Evolutionary conservation across 2,797 vertebrate species (phyloP).

Genomic region (Microctenopoma steveboyesi): DNA sequence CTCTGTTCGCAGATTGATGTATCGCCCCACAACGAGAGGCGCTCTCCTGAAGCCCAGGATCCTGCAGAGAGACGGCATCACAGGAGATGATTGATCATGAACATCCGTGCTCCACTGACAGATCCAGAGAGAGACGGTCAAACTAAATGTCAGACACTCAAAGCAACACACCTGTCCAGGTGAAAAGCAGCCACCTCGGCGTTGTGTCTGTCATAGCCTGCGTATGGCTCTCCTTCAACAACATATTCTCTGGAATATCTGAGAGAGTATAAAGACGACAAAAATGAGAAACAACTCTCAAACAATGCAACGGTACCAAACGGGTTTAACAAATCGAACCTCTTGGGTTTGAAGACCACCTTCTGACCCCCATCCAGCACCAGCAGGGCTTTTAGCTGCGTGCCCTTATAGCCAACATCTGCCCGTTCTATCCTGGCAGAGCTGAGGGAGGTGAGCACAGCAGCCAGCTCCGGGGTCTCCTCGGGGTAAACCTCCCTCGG

Average conservation of each 20-base stretch:
- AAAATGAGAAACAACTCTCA: not conserved
- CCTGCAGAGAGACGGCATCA: constrained; percentile 70
- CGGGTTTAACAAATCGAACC: constrained; percentile 77
- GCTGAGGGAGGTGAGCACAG: constrained; percentile 91
- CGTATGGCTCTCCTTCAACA: constrained; percentile 96
- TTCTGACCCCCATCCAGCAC: constrained; percentile 97
- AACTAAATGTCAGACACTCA: not conserved
- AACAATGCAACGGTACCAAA: not conserved
- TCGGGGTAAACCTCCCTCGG: constrained; percentile 97
- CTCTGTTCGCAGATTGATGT: constrained; percentile 93
- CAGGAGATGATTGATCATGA: not conserved
- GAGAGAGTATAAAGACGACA: constrained; percentile 32
- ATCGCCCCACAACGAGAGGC: constrained; percentile 93
- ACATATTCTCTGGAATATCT: constrained; percentile 94
- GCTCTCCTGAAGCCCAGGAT: constrained; percentile 97
- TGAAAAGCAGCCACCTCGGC: constrained; percentile 98
- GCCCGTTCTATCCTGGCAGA: constrained; percentile 91
- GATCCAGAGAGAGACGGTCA: not conserved
- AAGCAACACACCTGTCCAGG: constrained; percentile 89
- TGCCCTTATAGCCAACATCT: constrained; percentile 97
- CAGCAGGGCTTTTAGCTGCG: constrained; percentile 95
- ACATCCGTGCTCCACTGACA: not conserved
- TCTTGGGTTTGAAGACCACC: constrained; percentile 98
- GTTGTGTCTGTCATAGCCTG: constrained; percentile 97
- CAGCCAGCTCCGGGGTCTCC: constrained; percentile 95